These are phyloP conservation scores for Anoplopoma fimbria DNA, from an alignment of 2,113 vertebrate genomes.

Conservation along the genomic window DNA sequence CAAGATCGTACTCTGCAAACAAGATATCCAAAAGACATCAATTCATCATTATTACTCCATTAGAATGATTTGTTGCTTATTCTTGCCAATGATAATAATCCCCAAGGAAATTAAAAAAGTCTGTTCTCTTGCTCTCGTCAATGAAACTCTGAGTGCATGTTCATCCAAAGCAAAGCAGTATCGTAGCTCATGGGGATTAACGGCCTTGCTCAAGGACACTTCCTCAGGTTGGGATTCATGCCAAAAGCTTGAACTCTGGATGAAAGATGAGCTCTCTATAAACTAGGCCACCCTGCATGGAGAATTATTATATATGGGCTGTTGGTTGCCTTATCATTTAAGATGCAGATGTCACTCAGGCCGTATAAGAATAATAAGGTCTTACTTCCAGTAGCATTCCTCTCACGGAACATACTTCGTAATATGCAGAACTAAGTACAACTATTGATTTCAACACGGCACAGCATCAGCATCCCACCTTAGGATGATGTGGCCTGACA, in stretches of 20 bases:
- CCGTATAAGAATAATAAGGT: constrained; percentile 8
- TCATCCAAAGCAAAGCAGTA: constrained; percentile 25
- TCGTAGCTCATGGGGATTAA: constrained; percentile 17
- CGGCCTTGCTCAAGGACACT: constrained; percentile 48
- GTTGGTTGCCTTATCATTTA: constrained; percentile 45
- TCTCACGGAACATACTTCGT: constrained; percentile 20
- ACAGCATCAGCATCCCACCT: constrained; percentile 14
- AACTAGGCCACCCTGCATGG: constrained; percentile 36
- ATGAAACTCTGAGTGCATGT: not conserved
- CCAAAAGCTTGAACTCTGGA: constrained; percentile 48
- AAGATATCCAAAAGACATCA: not conserved
- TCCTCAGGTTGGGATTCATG: constrained; percentile 41
- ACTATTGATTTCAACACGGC: constrained; percentile 35
- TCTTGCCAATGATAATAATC: not conserved
- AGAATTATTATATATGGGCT: constrained; percentile 38
- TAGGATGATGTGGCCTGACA: constrained; percentile 39
- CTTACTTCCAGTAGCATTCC: constrained; percentile 10
- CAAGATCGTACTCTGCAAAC: constrained; percentile 82
- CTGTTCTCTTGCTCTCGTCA: not conserved
- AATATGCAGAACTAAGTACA: not conserved
- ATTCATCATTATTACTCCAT: not conserved
- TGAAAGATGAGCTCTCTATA: constrained; percentile 48
- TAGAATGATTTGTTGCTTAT: not conserved
- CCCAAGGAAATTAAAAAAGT: not conserved
- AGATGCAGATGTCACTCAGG: constrained; percentile 22